Conservation (phyloP, 2,888 invertebrate genomes). For the Sarcophaga variegata region DNA sequence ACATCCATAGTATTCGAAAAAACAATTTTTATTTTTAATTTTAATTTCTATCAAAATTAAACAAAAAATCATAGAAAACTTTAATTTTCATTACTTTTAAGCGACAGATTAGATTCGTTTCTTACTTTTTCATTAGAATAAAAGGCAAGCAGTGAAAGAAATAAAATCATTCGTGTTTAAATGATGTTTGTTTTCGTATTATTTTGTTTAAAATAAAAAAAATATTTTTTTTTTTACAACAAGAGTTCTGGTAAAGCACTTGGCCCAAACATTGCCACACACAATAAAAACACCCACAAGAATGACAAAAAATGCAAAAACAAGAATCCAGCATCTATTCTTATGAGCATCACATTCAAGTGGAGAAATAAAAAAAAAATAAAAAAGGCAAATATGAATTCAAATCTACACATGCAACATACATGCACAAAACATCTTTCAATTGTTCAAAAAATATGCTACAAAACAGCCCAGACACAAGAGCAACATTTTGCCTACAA, state of each 20-base stretch:
- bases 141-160: neutral
- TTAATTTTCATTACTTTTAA: slow-evolving; percentile 35
- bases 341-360: neutral
- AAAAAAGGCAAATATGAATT: neutral
- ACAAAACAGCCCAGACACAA: slow-evolving; percentile 19
- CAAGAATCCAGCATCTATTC: neutral
- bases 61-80: neutral
- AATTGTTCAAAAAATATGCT: neutral
- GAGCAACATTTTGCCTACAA: slow-evolving; percentile 39
- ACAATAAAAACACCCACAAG: slow-evolving; percentile 4
- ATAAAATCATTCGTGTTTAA: neutral
- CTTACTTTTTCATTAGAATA: neutral
- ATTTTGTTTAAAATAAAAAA: slow-evolving; percentile 1
- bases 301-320: neutral
- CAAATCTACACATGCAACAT: neutral
- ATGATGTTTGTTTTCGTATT: neutral
- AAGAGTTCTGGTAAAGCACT: slow-evolving; percentile 11
- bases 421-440: neutral
- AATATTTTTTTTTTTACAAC: neutral
- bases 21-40: too few species aligned
- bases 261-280: slow-evolving; percentile 8
- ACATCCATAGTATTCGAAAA: too few species aligned
- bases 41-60: too few species aligned
- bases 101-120: slow-evolving; percentile 26
- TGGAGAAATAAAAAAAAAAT: too few species aligned